Evolutionary conservation across 1,140 invertebrate species (phyloP), one percentile per base, ranked within the genome.

Genomic region (Drosophila tani): DNA sequence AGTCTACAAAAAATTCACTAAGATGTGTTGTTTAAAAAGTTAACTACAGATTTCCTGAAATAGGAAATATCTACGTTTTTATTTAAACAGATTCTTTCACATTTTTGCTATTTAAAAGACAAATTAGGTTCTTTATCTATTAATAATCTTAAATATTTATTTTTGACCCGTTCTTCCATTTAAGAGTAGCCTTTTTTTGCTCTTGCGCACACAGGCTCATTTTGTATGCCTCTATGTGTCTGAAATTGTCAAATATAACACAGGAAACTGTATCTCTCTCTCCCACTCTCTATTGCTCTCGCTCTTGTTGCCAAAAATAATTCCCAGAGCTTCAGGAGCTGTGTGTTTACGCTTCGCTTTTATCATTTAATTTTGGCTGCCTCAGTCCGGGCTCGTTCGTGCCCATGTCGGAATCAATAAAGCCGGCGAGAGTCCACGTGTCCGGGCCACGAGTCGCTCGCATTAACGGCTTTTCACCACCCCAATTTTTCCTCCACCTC

Each of bases 321-420:
- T 87, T 83, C 76, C 65, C 80, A 56, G 73, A 66, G 17, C 53
- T 45, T 12, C 49, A 35, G 21, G 49, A 51, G 40, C 56, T 57
- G 66, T 38, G 57, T 82, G 74, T 85, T 81, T 68, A 53, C 58
- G 47, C 59, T 60, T 50, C 58, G 71, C 74, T 81, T 84, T 81
- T 71, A 81, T 87, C 84, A 84, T 84, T 84, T 88, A 90, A 87
- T 87, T 87, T 87, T 78, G 78, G 75, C 57, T 58, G 50, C 71
- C 79, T 83, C 60, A 80, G 63, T 51, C 15, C 51, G 56, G 41
- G 19, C 19, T 19, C 14, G 73, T 67, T 38, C 68, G 55, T 79
- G 75, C 57, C 59, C 45, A 76, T 49, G 49, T 75, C 71, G 67
- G 65, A 84, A 87, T 87, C 84, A 87, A 87, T 87, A 90, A 88